These are phyloP conservation scores for Montifringilla adamsi DNA, from an alignment of 2,113 vertebrate genomes.

Conservation along the genomic window DNA sequence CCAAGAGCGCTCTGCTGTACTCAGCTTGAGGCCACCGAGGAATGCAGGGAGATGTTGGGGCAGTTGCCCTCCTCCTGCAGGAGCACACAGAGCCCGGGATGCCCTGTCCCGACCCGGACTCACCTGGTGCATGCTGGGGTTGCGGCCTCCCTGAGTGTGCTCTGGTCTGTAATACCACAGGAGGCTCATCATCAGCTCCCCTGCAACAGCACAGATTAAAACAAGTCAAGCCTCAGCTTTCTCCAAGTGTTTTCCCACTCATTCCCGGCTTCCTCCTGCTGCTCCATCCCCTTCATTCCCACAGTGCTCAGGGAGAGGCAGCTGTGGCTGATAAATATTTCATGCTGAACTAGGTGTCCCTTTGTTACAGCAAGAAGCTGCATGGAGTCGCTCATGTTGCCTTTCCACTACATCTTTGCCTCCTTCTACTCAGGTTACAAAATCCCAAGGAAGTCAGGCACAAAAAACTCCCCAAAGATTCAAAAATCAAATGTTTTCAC, in stretches of 20 bases:
- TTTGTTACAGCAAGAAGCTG: conserved; percentile 13
- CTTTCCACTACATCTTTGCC: neutral
- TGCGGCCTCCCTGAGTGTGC: conserved; percentile 95
- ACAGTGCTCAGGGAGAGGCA: neutral
- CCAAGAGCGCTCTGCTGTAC: neutral
- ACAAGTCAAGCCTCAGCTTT: neutral
- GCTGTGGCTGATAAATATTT: conserved; percentile 32
- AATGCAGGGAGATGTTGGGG: neutral
- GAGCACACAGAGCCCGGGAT: accelerated
- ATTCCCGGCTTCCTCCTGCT: neutral
- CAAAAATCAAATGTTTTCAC: neutral
- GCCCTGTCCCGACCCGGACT: neutral
- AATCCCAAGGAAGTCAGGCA: neutral
- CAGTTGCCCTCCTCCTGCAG: neutral
- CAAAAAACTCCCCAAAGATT: neutral
- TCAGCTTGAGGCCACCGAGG: neutral
- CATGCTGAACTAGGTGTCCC: conserved; percentile 4
- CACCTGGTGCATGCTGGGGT: conserved; percentile 92
- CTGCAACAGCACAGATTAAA: conserved; percentile 58
- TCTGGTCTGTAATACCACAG: conserved; percentile 99
- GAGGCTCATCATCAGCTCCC: conserved; percentile 99
- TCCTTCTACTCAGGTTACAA: neutral
- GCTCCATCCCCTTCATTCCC: neutral
- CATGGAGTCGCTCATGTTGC: neutral
- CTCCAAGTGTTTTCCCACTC: neutral